Conservation (phyloP, 2,888 invertebrate genomes). For the Priocnemis perturbator region DNA sequence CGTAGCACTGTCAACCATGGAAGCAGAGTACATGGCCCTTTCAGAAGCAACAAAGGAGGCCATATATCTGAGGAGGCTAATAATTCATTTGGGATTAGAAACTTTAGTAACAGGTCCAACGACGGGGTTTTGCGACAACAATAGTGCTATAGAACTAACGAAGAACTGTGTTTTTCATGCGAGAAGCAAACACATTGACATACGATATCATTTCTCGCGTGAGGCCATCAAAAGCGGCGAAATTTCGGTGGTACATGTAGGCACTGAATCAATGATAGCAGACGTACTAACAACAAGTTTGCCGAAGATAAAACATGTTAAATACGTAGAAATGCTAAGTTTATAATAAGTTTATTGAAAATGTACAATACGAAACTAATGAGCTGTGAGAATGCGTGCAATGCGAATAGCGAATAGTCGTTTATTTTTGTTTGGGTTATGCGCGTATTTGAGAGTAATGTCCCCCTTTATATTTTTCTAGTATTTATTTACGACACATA, state of each 20-base stretch:
- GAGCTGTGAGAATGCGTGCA: no score
- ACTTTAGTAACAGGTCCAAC: slow-evolving; percentile 2
- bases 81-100: slow-evolving; percentile 1
- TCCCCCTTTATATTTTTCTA: no score
- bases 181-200: slow-evolving; percentile 23
- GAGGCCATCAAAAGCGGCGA: slow-evolving; percentile 5
- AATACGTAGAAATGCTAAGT: background rate
- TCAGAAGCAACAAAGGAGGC: slow-evolving; percentile 10
- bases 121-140: background rate
- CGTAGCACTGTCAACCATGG: slow-evolving; percentile 1
- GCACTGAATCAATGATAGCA: slow-evolving; percentile 12
- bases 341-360: background rate
- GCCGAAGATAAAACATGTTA: slow-evolving; percentile 13
- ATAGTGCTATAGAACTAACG: slow-evolving; percentile 1
- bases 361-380: no score
- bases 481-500: no score
- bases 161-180: slow-evolving; percentile 4
- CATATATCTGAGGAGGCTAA: slow-evolving; percentile 5
- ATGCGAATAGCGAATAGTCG: no score
- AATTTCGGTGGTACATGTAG: slow-evolving; percentile 5
- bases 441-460: no score
- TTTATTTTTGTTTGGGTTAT: no score
- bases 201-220: slow-evolving; percentile 14
- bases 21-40: slow-evolving; percentile 4
- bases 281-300: slow-evolving; percentile 16